Evolutionary conservation across 2,888 invertebrate species (phyloP), one percentile per base, ranked within the genome.

Genomic region (Drosophila mimica): DNA sequence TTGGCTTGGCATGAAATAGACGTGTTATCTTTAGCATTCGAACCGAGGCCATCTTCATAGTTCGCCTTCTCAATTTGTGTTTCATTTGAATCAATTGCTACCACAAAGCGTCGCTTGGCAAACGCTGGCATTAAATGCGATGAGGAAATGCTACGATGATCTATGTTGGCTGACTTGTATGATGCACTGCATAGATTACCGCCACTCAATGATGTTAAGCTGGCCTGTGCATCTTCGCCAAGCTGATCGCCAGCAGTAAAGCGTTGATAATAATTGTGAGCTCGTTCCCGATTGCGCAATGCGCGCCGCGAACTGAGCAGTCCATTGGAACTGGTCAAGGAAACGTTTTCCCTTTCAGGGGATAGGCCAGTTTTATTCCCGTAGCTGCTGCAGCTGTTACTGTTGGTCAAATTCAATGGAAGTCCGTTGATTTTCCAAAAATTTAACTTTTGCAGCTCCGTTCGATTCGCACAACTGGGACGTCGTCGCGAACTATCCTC

Each of bases 401-500:
- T 71, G 4, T 52, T 40, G 48, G 31, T 56, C 13, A 65, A 43
- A 61, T 20, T 79, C 0, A 38, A 25, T 38, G 66, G 20, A 38
- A 68, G 54, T 36, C 75, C 83, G 74, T 94, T 94, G 25, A 94
- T 93, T 88, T 95, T 95, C 91, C 94, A 94, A 80, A 92, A 87
- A 59, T 89, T 82, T 53, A 92, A 77, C 7, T 82, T 74, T 36
- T 91, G 91, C 20, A 92, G 73, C n/a, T 83, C 90, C 13, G 61
- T 92, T 85, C 94, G 94, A 77, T 95, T 94, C 76, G 95, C 93
- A 93, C 95, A 96, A 82, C 95, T 95, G n/a, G 97, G 97, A 89
- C 96, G 95, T 72, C 94, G 94, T 91, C 95, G 95, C 54, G 97
- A 96, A 76, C 95, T 94, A 71, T 96, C 96, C 83, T 95, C 95